Evolutionary conservation across 2,113 vertebrate species (phyloP), one percentile per base, ranked within the genome.

Genomic region (Peromyscus polionotus): DNA sequence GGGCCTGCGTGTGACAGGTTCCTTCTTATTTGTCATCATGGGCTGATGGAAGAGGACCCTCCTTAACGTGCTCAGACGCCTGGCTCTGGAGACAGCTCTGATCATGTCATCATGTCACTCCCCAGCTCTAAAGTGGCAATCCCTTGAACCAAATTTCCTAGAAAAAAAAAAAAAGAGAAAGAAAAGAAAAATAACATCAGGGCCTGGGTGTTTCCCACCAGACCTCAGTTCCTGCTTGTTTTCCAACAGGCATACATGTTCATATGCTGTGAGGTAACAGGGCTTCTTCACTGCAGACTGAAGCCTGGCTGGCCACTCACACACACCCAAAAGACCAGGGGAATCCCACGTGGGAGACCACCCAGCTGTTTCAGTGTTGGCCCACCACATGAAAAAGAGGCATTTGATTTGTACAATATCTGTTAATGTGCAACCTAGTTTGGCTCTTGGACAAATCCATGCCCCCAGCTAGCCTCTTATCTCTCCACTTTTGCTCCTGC

Each of bases 1-100:
- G 79, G 57, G 97, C 96, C 92, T 95, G 97, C 68, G 42, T 97
- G 95, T n/a, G 93, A 96, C 98, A 97, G 97, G 96, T 97, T 98
- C 96, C 96, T 95, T 97, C 91, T 97, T 95, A 95, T 94, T 96
- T 90, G 97, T 96, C 77, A 95, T 91, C 61, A 97, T 61, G 94
- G 91, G 54, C 95, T 92, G 92, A 87, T 7, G 59, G 95, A 67
- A 95, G 95, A 33, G 14, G 54, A 83, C 72, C 48, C 33, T 61
- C 75, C 77, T 94, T 89, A 83, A 93, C 88, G 79, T 42, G 68
- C 87, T 95, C 95, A 76, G 70, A 96, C 88, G 95, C 88, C 88
- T 95, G 96, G 93, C 89, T 98, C 94, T 96, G 97, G 96, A 93
- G 96, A 96, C 94, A 80, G 0, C 70, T 59, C 93, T 48, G 59